Evolutionary conservation across 2,888 invertebrate species (phyloP).

Genomic region (Agriopis leucophaearia): DNA sequence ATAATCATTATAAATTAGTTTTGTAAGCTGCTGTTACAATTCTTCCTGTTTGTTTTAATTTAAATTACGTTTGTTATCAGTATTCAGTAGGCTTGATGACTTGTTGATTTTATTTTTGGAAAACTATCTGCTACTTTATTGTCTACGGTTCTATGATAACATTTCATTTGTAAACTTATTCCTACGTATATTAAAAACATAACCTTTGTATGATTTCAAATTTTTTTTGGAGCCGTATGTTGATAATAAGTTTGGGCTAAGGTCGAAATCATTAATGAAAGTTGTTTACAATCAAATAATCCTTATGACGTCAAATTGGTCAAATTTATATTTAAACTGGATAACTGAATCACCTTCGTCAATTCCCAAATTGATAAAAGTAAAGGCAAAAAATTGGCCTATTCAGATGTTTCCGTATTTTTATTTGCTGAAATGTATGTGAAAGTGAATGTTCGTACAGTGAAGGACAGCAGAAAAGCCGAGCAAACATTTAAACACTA

Average conservation of each 20-base stretch:
- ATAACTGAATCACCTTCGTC: slow-evolving; percentile 69
- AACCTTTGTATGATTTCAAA: background rate
- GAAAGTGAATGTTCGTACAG: slow-evolving; percentile 67
- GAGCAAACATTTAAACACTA: slow-evolving; percentile 45
- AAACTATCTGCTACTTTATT: slow-evolving; percentile 12
- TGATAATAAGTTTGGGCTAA: slow-evolving; percentile 8
- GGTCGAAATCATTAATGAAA: slow-evolving; percentile 35
- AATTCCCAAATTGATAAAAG: slow-evolving; percentile 61
- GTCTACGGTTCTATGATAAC: background rate
- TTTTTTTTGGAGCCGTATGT: background rate
- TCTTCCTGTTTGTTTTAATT: slow-evolving; percentile 54
- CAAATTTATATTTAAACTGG: slow-evolving; percentile 35
- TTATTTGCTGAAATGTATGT: slow-evolving; percentile 70
- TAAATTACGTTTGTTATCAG: slow-evolving; percentile 27
- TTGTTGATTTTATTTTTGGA: slow-evolving; percentile 20
- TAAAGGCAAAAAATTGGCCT: slow-evolving; percentile 69
- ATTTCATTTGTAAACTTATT: background rate
- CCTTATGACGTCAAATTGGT: slow-evolving; percentile 36
- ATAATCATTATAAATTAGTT: slow-evolving; percentile 57
- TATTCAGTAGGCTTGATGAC: slow-evolving; percentile 12
- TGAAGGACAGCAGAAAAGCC: slow-evolving; percentile 71
- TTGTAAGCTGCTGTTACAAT: slow-evolving; percentile 42
- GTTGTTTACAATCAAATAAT: slow-evolving; percentile 34
- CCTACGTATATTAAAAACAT: too few relatives aligned
- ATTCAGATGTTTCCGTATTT: slow-evolving; percentile 68